Evolutionary conservation across 1,140 invertebrate genomes (phyloP).

Genomic region (Bursaphelenchus mucronatus): DNA sequence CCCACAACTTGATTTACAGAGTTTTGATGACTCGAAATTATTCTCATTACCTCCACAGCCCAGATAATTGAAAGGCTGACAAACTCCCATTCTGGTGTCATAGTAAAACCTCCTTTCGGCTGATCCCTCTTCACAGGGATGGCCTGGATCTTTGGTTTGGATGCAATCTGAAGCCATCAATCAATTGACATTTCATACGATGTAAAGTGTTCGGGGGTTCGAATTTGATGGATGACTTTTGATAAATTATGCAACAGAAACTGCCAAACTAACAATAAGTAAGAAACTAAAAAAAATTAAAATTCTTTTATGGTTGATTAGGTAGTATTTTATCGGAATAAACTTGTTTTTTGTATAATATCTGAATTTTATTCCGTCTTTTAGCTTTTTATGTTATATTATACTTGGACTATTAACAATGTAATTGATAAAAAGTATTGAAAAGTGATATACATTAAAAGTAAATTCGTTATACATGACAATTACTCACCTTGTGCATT

Average conservation of each 20-base stretch:
- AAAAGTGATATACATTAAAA: too few species aligned
- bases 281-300: not conserved
- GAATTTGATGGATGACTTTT: not conserved
- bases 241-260: not conserved
- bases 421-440: too few species aligned
- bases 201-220: not conserved
- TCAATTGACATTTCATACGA: not conserved
- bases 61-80: slow-evolving; percentile 34
- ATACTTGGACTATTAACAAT: too few species aligned
- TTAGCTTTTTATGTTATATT: too few species aligned
- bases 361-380: too few species aligned
- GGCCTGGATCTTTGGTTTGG: slow-evolving; percentile 20
- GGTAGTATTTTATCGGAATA: not conserved
- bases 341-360: not conserved
- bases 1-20: slow-evolving; percentile 24
- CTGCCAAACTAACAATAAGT: not conserved
- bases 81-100: slow-evolving; percentile 32
- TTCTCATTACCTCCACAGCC: slow-evolving; percentile 15
- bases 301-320: not conserved
- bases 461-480: too few species aligned
- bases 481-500: too few species aligned
- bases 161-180: slow-evolving; percentile 18
- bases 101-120: slow-evolving; percentile 26
- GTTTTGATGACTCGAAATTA: slow-evolving; percentile 11
- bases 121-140: slow-evolving; percentile 17